Evolutionary conservation across 2,888 invertebrate species (phyloP).

Genomic region (Phengaris arion): DNA sequence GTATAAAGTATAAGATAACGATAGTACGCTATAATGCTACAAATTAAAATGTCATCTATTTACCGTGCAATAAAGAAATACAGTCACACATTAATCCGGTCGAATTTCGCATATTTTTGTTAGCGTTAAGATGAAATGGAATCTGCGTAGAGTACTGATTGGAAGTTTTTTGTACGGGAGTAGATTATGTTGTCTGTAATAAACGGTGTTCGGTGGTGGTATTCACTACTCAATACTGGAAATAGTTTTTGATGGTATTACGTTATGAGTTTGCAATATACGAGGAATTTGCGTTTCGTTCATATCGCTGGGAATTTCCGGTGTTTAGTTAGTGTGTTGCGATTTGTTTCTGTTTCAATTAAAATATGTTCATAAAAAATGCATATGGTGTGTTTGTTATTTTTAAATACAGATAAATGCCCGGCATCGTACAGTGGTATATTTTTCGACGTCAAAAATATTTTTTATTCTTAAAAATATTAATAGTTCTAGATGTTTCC

Average conservation of each 20-base stretch:
- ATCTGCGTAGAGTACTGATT: too few relatives aligned
- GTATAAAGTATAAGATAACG: too few relatives aligned
- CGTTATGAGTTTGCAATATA: conserved; percentile 6
- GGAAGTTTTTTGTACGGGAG: too few relatives aligned
- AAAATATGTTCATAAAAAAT: neutral
- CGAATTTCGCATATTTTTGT: too few relatives aligned
- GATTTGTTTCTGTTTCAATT: neutral
- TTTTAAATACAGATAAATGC: neutral
- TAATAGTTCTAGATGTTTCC: too few relatives aligned
- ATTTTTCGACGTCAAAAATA: too few relatives aligned
- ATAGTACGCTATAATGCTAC: too few relatives aligned
- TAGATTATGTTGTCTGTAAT: neutral
- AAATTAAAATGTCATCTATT: too few relatives aligned
- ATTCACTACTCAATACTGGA: neutral
- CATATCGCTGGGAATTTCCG: neutral
- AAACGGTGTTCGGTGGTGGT: neutral
- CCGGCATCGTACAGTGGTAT: neutral
- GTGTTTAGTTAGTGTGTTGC: neutral
- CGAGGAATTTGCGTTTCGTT: neutral
- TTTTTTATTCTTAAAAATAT: too few relatives aligned
- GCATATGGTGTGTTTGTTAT: neutral
- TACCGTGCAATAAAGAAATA: too few relatives aligned
- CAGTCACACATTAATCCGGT: too few relatives aligned
- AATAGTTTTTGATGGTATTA: neutral
- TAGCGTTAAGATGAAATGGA: too few relatives aligned